Base-by-base conservation (phyloP, 1,140 invertebrate species). In the Atta cephalotes region DNA sequence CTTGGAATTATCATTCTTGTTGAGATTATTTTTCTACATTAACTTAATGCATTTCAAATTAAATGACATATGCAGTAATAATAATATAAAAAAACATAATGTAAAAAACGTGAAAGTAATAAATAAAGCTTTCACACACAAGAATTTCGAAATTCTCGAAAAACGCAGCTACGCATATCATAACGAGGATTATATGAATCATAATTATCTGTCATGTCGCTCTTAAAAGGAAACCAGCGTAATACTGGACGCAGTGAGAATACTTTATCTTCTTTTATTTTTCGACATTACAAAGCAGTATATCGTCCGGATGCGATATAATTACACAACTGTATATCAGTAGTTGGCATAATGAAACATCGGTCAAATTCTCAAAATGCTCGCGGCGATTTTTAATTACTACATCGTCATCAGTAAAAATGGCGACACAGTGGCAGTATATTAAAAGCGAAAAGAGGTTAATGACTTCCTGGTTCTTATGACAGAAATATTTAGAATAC, bases 381-480 rank as follows among this genome's bases (percentile, higher is more conserved):
- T 31, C 72, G 21, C 25, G 18, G 25, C 70, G 56, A 25, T 74
- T 77, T 81, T 89, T 89, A 89, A 89, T 89, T 81, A 80, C 63
- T 74, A 80, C 51, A 39, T 56, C 45, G 28, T 56, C 49, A 51
- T 12, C 9, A 63, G 63, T 2, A 49, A 31, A 31, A 79, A 68
- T 63, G 21, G 18, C 39, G 16, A 82, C 79, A 58, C 39, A 45
- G 35, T 21, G 31, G 31, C 28, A 49, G 62, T 70, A 28, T 51
- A 76, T 89, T 88, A 76, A 58, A 18, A 2, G 56, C 16, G 0
- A 76, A 80, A 86, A 49, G 51, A 58, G 49, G 56, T 89, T 88
- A 88, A 89, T 74, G 80, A 84, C 72, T 45, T 74, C 18, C 35
- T 28, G 18, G 18, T 45, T 66, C 60, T 28, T 14, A 10, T 12